Percentiles rank a stretch among this genome's conserved stretches.
phyloP scores from a whole-genome alignment of 2,797 vertebrate genomes.

The Salmo trutta region DNA sequence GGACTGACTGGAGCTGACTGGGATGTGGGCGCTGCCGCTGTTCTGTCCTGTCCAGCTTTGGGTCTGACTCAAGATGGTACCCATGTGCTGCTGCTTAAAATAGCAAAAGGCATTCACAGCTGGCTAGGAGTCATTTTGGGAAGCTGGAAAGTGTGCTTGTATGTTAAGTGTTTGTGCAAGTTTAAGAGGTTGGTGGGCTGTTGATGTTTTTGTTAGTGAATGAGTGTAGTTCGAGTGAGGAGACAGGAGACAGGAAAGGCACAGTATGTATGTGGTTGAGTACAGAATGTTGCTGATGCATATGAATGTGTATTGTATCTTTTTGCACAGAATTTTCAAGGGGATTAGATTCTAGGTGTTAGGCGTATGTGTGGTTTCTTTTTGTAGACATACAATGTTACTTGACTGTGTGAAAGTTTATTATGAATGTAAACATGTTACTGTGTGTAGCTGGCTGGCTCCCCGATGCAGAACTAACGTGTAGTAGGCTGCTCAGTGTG shows the following conservation, averaged over 20 bases:
- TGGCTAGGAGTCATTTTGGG: conserved; percentile 15
- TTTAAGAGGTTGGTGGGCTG: not conserved
- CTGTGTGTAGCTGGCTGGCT: not conserved
- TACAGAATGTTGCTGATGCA: not conserved
- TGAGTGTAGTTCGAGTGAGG: not conserved
- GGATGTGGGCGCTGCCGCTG: conserved; percentile 4
- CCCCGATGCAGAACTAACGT: not conserved
- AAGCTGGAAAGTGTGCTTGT: conserved; percentile 8
- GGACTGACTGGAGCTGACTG: conserved; percentile 1
- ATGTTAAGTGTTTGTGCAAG: not conserved
- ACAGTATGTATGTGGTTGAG: not conserved
- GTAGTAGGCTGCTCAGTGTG: not conserved
- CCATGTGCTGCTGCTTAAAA: conserved; percentile 23
- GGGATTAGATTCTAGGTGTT: too few relatives aligned
- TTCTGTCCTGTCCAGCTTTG: conserved; percentile 1
- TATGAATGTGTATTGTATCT: not conserved
- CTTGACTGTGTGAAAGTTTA: not conserved
- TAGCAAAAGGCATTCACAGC: conserved; percentile 27
- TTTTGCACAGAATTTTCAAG: not conserved
- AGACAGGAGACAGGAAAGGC: not conserved
- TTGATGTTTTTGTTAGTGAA: not conserved
- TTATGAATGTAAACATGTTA: not conserved
- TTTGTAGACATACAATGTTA: not conserved
- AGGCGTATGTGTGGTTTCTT: not conserved
- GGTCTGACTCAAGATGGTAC: not conserved